Evolutionary conservation across 2,888 invertebrate species (phyloP), one percentile per base, ranked within the genome.

Genomic region (Phyllotreta cruciferae): DNA sequence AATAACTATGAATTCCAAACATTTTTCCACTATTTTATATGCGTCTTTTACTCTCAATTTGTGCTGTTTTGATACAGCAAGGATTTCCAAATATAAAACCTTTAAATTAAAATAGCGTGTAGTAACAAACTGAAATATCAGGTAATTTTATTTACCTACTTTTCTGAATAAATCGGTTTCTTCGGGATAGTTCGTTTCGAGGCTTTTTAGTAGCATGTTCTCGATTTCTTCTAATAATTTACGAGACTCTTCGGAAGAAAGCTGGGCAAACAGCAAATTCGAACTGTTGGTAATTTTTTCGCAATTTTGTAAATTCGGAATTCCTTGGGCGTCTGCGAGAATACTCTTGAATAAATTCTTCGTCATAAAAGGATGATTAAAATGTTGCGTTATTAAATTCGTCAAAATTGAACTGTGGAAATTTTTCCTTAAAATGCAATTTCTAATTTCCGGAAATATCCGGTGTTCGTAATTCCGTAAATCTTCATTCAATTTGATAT

Each of bases 261-360:
- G 36, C 42, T 24, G 57, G 35, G 55, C 35, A 35, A 67, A 68
- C n/a, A 68, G 8, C 8, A 70, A 38, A 47, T 63, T 61, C 1
- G 60, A 65, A 55, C 57, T 64, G 54, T 66, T 70, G 9, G 45
- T 62, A 13, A 70, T 64, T 58, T 57, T 68, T 39, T 70, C 66
- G 9, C 58, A 60, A 45, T 61, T 70, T 36, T 62, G 54, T 34
- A 70, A 57, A 39, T 49, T 58, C 10, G 62, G 39, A 41, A 34
- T n/a, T 1, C 42, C 37, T 44, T 61, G 56, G 8, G 64, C 39
- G 41, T 45, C 54, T 2, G 36, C 41, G 34, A 67, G 36, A 49
- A 64, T 35, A 24, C 38, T 34, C 55, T 56, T 57, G 8, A 68
- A 63, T 55, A 36, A 42, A 10, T 53, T 41, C n/a, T 44, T 24